Evolutionary conservation across 2,888 invertebrate genomes (phyloP), one percentile per base, ranked within the genome.

Genomic region (Cheilosia vernalis): DNA sequence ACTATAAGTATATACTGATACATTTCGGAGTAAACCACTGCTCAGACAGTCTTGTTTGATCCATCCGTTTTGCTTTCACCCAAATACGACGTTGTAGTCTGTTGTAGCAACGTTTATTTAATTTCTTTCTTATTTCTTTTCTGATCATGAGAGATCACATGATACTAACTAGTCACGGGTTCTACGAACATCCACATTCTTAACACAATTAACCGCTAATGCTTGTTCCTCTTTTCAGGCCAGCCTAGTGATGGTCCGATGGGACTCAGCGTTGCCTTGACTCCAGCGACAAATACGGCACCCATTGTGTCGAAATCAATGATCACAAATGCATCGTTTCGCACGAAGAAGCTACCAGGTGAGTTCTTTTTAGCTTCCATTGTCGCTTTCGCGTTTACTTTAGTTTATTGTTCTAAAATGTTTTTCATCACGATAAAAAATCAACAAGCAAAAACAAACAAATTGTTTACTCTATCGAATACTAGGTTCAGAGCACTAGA

Each of bases 301-400:
- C 94, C 95, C n/a, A 95, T 95, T 3, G 95, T 97, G 89, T 96
- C 96, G 0, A 98, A 98, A 92, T 97, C 98, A 9, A 98, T 98
- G 96, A 98, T 99, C 88, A 99, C 99, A 40, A 99, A 99, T 93
- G 99, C 99, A 87, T 99, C 99, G 88, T 98, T 99, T 93, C 95
- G 98, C 88, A 98, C 98, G 87, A 98, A 98, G 93, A 98, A 98
- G 92, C 94, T 99, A 89, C 99, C 99, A 93, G 97, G 97, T 96
- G 93, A 93, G 93, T 66, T 66, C 24, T 53, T 21, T 40, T n/a
- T 19, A 47, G 47, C 17, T 47, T 47, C 47, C 47, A 17, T 2
- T 47, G 6, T 33, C 33, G 44, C 19, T 19, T 63, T 24, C 67
- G 15, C 17, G n/a, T 78, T 21, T 51, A 67, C 19, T 78, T 63